Evolutionary conservation across 2,113 vertebrate genomes (phyloP), one percentile per base, ranked within the genome.

Genomic region (Salvelinus sp.): DNA sequence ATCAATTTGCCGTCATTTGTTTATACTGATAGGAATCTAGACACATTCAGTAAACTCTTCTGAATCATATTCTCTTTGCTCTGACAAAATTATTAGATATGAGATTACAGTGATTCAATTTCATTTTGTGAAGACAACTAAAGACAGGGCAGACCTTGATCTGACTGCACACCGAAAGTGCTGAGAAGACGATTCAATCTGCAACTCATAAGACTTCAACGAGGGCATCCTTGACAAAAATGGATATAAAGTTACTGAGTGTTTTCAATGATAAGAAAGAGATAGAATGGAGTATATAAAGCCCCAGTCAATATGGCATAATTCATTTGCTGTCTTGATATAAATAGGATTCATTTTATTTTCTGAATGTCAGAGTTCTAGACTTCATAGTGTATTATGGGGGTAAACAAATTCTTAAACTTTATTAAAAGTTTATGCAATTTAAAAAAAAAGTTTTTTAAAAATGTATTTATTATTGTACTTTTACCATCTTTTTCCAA

Each of bases 51-150:
- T 6, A 30, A 66, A 66, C 9, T 6, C n/a, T 63, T 22, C 23
- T 63, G 23, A 9, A 27, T 1, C 25, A 13, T 60, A 60, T 64
- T 47, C 14, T 73, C 3, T 38, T 14, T 16, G 28, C 44, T 23
- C 30, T 58, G 58, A 77, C 28, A 50, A 74, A 68, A 25, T 73
- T 57, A 23, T 33, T 38, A 38, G 1, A 38, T 38, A 38, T 38
- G 38, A 38, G 38, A 38, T 38, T 38, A 38, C 38, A 63, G 13
- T 0, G 1, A 48, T 74, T 77, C 3, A 3, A 10, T 65, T 12
- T 23, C 25, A 27, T 65, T 65, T 22, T 23, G 62, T 25, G 23
- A 64, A 64, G 63, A 9, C 5, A 13, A 5, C 9, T 2, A 4
- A 27, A 65, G 25, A 16, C 14, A 13, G 63, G 2, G 12, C 14